A percentile compares a stretch with the other conserved stretches of the same genome.
Evolutionary conservation across 2,113 vertebrate species (phyloP).

Genomic region (Microcebus jonahi): DNA sequence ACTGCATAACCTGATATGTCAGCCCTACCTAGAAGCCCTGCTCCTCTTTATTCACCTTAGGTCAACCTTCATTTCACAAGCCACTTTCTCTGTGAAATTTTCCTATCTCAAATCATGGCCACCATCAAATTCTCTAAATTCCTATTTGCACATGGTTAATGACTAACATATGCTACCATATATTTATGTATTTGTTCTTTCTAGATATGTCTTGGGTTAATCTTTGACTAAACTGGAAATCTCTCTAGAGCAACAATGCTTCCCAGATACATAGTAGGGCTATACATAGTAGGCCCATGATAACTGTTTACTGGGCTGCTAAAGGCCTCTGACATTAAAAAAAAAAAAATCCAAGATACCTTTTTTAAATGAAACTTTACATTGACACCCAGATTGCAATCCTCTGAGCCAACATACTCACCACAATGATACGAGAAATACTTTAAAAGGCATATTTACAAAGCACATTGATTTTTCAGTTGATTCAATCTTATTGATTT

Average conservation of each 20-base stretch:
- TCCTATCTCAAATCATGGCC: neutral
- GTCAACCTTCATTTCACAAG: too few species aligned
- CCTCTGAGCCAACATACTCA: neutral
- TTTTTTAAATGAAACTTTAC: neutral
- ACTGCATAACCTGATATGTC: neutral
- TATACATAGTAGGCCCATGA: neutral
- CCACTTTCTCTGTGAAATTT: neutral
- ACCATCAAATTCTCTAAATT: neutral
- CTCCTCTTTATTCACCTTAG: neutral
- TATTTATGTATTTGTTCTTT: neutral
- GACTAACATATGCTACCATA: too few species aligned
- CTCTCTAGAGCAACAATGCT: neutral
- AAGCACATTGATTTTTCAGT: constrained; percentile 33
- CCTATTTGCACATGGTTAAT: neutral
- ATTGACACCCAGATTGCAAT: neutral
- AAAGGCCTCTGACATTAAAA: neutral
- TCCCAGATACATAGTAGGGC: neutral
- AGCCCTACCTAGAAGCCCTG: neutral
- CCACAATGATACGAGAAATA: neutral
- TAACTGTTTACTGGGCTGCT: neutral
- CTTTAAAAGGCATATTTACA: constrained; percentile 32
- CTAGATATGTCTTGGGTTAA: neutral
- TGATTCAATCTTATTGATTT: constrained; percentile 59
- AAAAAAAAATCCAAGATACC: neutral
- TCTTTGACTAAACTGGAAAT: neutral